Conservation (phyloP, 2,113 vertebrate genomes). For the Piaya cayana region DNA sequence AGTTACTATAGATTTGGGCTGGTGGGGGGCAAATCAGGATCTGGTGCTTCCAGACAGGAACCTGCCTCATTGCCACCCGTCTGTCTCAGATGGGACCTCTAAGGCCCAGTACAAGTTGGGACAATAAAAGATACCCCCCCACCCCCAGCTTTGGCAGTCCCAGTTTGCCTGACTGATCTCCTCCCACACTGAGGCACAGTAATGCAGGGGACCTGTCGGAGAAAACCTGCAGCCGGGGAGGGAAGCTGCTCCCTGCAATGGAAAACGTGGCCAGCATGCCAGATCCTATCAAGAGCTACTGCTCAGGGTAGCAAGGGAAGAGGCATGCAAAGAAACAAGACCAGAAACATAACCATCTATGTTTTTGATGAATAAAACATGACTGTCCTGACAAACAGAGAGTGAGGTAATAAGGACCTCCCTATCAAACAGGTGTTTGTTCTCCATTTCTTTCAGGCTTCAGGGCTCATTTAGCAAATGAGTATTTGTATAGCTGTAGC, state of each 20-base stretch:
- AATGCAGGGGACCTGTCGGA: not conserved
- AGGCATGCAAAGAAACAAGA: not conserved
- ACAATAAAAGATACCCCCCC: not conserved
- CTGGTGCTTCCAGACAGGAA: not conserved
- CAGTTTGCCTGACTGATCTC: not conserved
- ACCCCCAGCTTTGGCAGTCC: not conserved
- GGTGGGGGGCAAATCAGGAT: not conserved
- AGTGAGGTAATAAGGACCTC: not conserved
- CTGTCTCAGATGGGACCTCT: not conserved
- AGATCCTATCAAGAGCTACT: not conserved
- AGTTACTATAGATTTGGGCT: not conserved
- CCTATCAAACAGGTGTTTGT: not conserved
- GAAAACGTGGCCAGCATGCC: not conserved
- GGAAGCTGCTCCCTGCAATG: not conserved
- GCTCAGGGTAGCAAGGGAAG: not conserved
- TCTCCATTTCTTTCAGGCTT: not conserved
- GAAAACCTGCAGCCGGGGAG: not conserved
- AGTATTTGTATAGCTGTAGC: not conserved
- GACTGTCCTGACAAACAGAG: not conserved
- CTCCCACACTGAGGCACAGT: not conserved
- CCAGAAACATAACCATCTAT: not conserved
- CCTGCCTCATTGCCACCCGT: rapidly evolving
- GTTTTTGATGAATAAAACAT: constrained; percentile 20
- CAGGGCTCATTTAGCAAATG: not conserved
- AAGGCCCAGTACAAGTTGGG: rapidly evolving